phyloP scores from a whole-genome alignment of 2,888 invertebrate genomes.

The Athalia rosae region DNA sequence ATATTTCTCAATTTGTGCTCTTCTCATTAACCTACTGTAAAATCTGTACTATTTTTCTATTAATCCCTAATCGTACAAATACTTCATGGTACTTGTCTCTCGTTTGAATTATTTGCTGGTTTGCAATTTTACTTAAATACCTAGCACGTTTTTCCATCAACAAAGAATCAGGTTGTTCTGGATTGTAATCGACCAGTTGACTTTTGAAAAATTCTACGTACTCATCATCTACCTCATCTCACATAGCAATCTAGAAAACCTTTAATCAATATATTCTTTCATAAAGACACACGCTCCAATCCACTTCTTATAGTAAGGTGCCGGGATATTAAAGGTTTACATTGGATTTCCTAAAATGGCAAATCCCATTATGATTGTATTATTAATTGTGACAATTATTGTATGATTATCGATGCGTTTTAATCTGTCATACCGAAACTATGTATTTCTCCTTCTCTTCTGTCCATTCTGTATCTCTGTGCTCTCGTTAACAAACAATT shows the following conservation, averaged over 20 bases:
- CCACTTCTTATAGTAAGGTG: slow-evolving; percentile 73
- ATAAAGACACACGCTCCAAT: slow-evolving; percentile 66
- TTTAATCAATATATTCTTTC: slow-evolving; percentile 49
- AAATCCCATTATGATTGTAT: slow-evolving; percentile 50
- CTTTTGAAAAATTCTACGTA: not conserved
- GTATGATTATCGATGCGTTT: slow-evolving; percentile 56
- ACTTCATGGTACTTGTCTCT: not conserved
- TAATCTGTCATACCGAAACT: slow-evolving; percentile 57
- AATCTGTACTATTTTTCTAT: slow-evolving; percentile 19
- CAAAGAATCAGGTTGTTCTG: slow-evolving; percentile 28
- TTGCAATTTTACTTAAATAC: slow-evolving; percentile 24
- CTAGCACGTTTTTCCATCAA: slow-evolving; percentile 25
- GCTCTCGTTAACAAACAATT: slow-evolving; percentile 53
- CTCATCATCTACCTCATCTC: not conserved
- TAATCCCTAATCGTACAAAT: slow-evolving; percentile 14
- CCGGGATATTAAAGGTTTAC: slow-evolving; percentile 67
- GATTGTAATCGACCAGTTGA: slow-evolving; percentile 6
- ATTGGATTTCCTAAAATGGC: slow-evolving; percentile 66
- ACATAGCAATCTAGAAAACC: slow-evolving; percentile 45
- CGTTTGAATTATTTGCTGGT: slow-evolving; percentile 20
- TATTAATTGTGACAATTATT: slow-evolving; percentile 55
- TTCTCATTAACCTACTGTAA: slow-evolving; percentile 8
- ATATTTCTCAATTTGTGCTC: not conserved
- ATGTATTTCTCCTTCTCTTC: slow-evolving; percentile 58
- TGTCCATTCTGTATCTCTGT: slow-evolving; percentile 54